Evolutionary conservation across 2,797 vertebrate species (phyloP), one percentile per base, ranked within the genome.

Genomic region (Lateolabrax maculatus): DNA sequence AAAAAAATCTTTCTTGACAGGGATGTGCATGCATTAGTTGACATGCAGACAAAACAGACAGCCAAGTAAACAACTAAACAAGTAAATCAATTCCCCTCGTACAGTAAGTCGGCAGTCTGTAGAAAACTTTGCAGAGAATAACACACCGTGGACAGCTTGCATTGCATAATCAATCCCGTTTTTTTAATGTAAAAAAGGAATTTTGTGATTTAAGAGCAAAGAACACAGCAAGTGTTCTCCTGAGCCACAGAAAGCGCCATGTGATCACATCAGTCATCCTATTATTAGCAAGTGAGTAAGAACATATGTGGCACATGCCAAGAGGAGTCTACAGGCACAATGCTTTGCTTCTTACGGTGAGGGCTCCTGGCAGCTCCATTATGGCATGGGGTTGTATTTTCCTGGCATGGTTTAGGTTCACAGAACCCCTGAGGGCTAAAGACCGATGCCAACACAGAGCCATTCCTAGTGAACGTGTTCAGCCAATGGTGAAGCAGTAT

Each of bases 251-350:
- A 72, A 62, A 75, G 71, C 69, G 37, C 68, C 80, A 79, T 48
- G 6, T 78, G 79, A 76, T 83, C 64, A 49, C 43, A 27, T 74
- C 79, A 83, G 57, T 85, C 84, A 76, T 79, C 73, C 84, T 89
- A 76, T 92, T 86, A 86, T 86, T 85, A 90, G 85, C 65, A 69
- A 69, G 75, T 56, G 88, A 90, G 67, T 67, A 62, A 25, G 49
- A 90, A 84, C 87, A 87, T 90, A 84, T 87, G 87, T 90, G 90
- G 80, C 86, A 88, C 84, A 85, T 87, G 86, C 82, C 88, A 87
- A 74, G 51, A 71, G 49, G 46, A 48, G 69, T 83, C 79, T 53
- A 70, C 77, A 61, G 84, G 84, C 84, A 83, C 56, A 75, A 37
- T 41, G 77, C 75, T n/a, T 62, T 12, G 53, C 76, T 51, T 70